phyloP scores from a whole-genome alignment of 2,888 invertebrate genomes.

The Petrophora chlorosata region DNA sequence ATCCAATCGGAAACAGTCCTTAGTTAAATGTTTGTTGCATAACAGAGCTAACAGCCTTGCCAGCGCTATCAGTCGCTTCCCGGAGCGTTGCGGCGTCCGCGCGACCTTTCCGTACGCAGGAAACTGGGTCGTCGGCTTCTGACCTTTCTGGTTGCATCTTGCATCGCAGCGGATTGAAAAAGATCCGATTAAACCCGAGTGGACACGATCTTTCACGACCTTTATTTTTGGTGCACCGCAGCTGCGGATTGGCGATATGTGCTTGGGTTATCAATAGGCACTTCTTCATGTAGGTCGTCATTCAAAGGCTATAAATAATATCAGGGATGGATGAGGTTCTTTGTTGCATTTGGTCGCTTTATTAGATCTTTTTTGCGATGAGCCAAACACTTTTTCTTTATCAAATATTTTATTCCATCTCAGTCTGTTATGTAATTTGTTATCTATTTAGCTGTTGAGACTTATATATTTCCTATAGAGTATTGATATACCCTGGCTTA shows the following conservation, averaged over 20 bases:
- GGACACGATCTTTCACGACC: constrained; percentile 52
- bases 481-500: too few relatives aligned
- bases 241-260: constrained; percentile 43
- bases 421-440: too few relatives aligned
- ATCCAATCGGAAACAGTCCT: background rate
- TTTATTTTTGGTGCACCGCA: constrained; percentile 63
- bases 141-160: constrained; percentile 75
- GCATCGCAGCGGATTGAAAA: constrained; percentile 59
- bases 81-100: constrained; percentile 64
- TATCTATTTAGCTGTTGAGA: too few relatives aligned
- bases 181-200: constrained; percentile 63
- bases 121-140: constrained; percentile 79
- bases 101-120: constrained; percentile 73
- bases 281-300: constrained; percentile 39
- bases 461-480: too few relatives aligned
- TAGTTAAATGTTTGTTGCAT: constrained; percentile 8
- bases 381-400: too few relatives aligned
- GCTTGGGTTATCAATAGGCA: constrained; percentile 40
- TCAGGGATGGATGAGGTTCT: constrained; percentile 29
- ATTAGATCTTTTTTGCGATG: too few relatives aligned
- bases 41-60: constrained; percentile 58
- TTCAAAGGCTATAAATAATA: constrained; percentile 26
- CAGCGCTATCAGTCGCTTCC: constrained; percentile 72
- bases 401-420: too few relatives aligned
- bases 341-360: constrained; percentile 24